These are phyloP conservation scores for Sciaenops ocellatus DNA, from an alignment of 2,797 vertebrate genomes.

Conservation along the genomic window DNA sequence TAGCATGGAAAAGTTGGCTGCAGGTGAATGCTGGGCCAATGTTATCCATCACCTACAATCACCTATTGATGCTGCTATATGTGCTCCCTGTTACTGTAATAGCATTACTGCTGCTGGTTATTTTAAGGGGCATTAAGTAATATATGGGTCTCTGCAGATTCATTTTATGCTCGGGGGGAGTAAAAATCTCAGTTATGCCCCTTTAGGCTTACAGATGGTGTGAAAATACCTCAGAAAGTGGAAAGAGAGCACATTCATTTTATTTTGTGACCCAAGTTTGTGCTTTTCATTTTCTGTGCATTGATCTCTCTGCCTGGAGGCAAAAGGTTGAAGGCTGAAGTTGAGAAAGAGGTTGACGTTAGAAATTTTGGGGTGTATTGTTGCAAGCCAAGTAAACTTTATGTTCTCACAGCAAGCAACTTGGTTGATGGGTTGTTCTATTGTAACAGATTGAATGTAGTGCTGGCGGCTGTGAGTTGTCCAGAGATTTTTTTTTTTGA, in stretches of 20 bases:
- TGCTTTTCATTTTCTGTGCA: slow-evolving; percentile 61
- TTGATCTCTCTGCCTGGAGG: slow-evolving; percentile 60
- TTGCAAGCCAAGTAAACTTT: slow-evolving; percentile 26
- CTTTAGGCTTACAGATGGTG: slow-evolving; percentile 59
- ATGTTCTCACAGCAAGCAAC: neutral
- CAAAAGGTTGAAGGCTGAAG: slow-evolving; percentile 49
- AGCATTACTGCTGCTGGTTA: slow-evolving; percentile 43
- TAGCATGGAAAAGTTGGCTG: slow-evolving; percentile 20
- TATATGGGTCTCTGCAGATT: slow-evolving; percentile 51
- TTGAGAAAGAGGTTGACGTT: slow-evolving; percentile 38
- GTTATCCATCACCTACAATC: slow-evolving; percentile 56
- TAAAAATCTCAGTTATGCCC: slow-evolving; percentile 48
- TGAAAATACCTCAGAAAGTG: slow-evolving; percentile 40
- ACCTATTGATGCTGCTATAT: slow-evolving; percentile 40
- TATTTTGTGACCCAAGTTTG: slow-evolving; percentile 37
- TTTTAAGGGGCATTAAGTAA: slow-evolving; percentile 66
- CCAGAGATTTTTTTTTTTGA: slow-evolving; percentile 7
- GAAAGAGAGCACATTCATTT: slow-evolving; percentile 41
- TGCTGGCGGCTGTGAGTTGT: neutral
- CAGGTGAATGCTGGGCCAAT: slow-evolving; percentile 37
- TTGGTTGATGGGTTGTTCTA: slow-evolving; percentile 20
- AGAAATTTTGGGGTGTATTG: neutral
- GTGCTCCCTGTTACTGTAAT: slow-evolving; percentile 41
- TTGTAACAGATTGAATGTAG: slow-evolving; percentile 27
- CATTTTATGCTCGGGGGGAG: slow-evolving; percentile 38